phyloP scores from a whole-genome alignment of 2,888 invertebrate genomes.

The Adelognathus sp. region DNA sequence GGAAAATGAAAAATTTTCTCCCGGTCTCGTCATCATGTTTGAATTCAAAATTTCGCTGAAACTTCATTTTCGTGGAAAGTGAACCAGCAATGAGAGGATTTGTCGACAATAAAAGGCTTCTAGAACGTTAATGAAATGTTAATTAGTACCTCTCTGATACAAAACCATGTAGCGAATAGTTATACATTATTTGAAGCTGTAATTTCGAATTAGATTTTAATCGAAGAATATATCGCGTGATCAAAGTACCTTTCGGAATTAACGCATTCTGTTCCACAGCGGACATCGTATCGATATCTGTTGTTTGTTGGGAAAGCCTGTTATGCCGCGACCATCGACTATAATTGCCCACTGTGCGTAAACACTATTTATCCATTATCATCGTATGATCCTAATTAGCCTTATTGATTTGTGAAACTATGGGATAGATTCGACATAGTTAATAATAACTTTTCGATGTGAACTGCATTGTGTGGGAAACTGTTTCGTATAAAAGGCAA shows the following conservation, averaged over 20 bases:
- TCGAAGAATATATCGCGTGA: not conserved
- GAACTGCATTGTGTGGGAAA: not conserved
- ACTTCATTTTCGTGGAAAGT: not conserved
- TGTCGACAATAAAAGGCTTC: not conserved
- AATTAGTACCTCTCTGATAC: not conserved
- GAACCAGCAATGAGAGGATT: not conserved
- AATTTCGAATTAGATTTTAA: not conserved
- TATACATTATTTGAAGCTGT: not conserved
- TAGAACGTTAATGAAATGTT: not conserved
- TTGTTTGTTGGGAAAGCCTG: slow-evolving; percentile 20
- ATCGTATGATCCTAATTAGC: slow-evolving; percentile 24
- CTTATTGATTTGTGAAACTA: slow-evolving; percentile 44
- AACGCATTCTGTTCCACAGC: not conserved
- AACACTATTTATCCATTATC: slow-evolving; percentile 40
- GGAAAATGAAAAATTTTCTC: not conserved
- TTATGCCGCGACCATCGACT: slow-evolving; percentile 26
- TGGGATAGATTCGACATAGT: not conserved
- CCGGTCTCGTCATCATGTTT: not conserved
- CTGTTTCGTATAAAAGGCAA: not conserved
- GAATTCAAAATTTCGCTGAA: not conserved
- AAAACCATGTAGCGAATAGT: not conserved
- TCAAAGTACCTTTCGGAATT: slow-evolving; percentile 22
- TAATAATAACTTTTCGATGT: slow-evolving; percentile 14
- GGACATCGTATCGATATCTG: not conserved
- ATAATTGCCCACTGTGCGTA: slow-evolving; percentile 34